Evolutionary conservation across 2,888 invertebrate genomes (phyloP), one percentile per base, ranked within the genome.

Genomic region (Leptopilina myrica): DNA sequence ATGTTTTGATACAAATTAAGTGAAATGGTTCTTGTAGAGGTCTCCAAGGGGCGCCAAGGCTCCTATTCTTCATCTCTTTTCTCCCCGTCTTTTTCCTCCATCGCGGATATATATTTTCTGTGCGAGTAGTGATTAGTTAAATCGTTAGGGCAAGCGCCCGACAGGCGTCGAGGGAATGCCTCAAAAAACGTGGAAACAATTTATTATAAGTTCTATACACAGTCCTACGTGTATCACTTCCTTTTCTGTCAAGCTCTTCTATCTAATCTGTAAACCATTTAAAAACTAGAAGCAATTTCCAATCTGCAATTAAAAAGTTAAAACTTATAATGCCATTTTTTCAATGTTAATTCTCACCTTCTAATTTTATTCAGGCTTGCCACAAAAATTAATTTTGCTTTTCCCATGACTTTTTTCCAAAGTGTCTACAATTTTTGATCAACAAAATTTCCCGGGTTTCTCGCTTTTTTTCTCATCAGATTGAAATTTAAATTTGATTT

Each of bases 101-200:
- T 87, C 85, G 83, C 83, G 86, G 85, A 88, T 89, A 87, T 88
- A 88, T 87, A 88, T 87, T 87, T 87, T 88, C 86, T 84, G 85
- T 80, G 79, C 78, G 84, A 87, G 89, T 90, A 87, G 89, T 90
- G 89, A 90, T 90, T 90, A 90, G 90, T 90, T 90, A 90, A 90
- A 90, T 88, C 89, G 89, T 88, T 88, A 87, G 85, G 82, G 86
- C 86, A 86, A 86, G 86, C 86, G 88, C 84, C 87, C 86, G 88
- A 87, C 87, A 86, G 87, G 80, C 86, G 87, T 86, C 85, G 84
- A 82, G 78, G 80, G 81, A 33, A 79, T 79, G 82, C 81, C 85
- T 62, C 76, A 84, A 83, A 83, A 88, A 88, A 89, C 86, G 86
- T 87, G 88, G 86, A 87, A 86, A 86, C 89, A 88, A 90, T 90